Base-by-base conservation (phyloP, 2,797 vertebrate genomes). In the Alosa sapidissima region DNA sequence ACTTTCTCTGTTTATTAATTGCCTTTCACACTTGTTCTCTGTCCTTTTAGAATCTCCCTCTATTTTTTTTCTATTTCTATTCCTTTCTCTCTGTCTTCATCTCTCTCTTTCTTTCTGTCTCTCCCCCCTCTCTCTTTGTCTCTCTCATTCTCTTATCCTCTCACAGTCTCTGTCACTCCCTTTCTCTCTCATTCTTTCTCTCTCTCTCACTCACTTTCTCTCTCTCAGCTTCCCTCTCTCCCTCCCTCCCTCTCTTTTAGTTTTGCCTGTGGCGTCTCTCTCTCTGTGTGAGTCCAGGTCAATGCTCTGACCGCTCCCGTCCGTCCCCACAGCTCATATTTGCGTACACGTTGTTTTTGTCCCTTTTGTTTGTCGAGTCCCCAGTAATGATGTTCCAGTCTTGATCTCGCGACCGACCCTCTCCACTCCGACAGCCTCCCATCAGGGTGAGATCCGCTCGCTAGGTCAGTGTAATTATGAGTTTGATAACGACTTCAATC, bases 391-490 rank as follows among this genome's bases (percentile, higher is more conserved):
- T 24, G 24, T 36, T 68, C 62, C 62, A 10, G 9, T 33, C 62
- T 68, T 68, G 62, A 36, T 28, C 62, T 65, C 24, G 5, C 28
- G 9, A 33, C 62, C 28, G 10, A 33, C n/a, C 28, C n/a, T 28
- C 62, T 68, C 28, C 62, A 2, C 7, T 65, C 11, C 62, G 3
- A 24, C 0, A 33, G 28, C n/a, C 6, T 65, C n/a, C 9, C 8
- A 11, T 68, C 24, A 33, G 11, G 3, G 28, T 13, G 28, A 28
- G 24, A 68, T 13, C 60, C 2, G 60, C 62, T 62, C 60, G 60
- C 10, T 62, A 62, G 82, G 83, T 82, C 48, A 88, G 81, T 81
- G 54, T 72, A 36, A 72, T 72, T 36, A 72, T 13, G 33, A 72
- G 65, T 36, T 72, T 72, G 28, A 72, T 41, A 2, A 72, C 33